Conservation (phyloP, 2,797 vertebrate species). For the Sebastes kiyomatsui region DNA sequence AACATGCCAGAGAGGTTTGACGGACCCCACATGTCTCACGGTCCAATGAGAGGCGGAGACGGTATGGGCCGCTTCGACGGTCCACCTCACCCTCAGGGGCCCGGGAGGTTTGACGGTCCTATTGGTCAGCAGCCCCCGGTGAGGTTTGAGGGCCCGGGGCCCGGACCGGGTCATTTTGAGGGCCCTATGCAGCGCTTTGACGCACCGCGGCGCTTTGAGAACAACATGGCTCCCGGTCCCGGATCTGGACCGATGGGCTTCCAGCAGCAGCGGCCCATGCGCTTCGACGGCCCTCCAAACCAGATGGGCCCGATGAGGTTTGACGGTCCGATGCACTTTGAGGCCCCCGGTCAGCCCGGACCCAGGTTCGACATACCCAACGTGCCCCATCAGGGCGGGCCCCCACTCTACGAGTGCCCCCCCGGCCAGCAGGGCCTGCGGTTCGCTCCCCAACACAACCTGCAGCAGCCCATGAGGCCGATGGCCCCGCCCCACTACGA, state of each 20-base stretch:
- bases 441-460: constrained; percentile 68
- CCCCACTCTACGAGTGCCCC: constrained; percentile 85
- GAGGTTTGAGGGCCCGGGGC: constrained; percentile 78
- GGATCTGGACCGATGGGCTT: constrained; percentile 78
- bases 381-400: constrained; percentile 76
- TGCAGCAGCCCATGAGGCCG: constrained; percentile 74
- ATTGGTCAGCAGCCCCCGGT: constrained; percentile 73
- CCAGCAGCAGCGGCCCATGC: constrained; percentile 81
- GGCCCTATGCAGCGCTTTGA: constrained; percentile 84
- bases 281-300: constrained; percentile 71
- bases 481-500: constrained; percentile 74
- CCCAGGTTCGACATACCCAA: constrained; percentile 85
- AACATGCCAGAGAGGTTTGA: constrained; percentile 85
- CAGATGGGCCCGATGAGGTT: constrained; percentile 81
- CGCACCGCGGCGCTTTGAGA: constrained; percentile 83
- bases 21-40: constrained; percentile 78
- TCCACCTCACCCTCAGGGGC: constrained; percentile 75
- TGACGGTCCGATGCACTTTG: constrained; percentile 77
- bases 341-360: constrained; percentile 76
- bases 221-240: constrained; percentile 69
- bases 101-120: constrained; percentile 78
- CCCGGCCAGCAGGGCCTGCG: constrained; percentile 84
- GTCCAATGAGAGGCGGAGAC: constrained; percentile 82
- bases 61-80: constrained; percentile 85
- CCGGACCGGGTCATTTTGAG: constrained; percentile 86